Conservation (phyloP, 2,888 invertebrate genomes). For the Exocentrus adspersus region DNA sequence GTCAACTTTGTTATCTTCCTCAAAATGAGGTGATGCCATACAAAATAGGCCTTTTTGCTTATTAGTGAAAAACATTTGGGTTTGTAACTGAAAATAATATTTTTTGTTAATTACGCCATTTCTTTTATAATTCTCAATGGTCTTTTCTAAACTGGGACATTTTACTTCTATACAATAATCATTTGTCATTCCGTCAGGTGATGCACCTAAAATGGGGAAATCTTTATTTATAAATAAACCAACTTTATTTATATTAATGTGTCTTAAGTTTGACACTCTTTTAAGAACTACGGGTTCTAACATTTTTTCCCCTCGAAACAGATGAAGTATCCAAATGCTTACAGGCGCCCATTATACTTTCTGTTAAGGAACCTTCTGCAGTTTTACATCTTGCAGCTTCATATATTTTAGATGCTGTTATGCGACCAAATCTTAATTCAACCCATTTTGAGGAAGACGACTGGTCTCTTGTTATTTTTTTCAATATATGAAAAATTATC, state of each 20-base stretch:
- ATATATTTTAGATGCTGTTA: too few relatives aligned
- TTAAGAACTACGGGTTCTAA: neutral
- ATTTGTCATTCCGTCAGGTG: neutral
- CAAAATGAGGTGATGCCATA: neutral
- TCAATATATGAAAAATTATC: too few relatives aligned
- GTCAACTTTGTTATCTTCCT: too few relatives aligned
- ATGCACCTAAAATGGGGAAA: too few relatives aligned
- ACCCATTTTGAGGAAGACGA: too few relatives aligned
- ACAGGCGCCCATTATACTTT: constrained; percentile 5
- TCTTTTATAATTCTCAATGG: neutral
- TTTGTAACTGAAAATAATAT: neutral
- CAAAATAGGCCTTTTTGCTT: constrained; percentile 8
- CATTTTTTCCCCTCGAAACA: neutral
- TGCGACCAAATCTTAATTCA: too few relatives aligned
- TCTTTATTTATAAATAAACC: too few relatives aligned
- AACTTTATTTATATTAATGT: too few relatives aligned
- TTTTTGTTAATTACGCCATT: neutral
- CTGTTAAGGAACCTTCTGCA: neutral
- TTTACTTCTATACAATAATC: neutral
- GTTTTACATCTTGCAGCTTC: constrained; percentile 7
- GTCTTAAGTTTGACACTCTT: too few relatives aligned
- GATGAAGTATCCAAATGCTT: neutral
- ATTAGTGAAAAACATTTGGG: neutral
- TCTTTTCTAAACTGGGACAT: neutral
- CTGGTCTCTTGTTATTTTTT: too few relatives aligned